Evolutionary conservation across 2,797 vertebrate species (phyloP).

Genomic region (Macropus fuliginosus): DNA sequence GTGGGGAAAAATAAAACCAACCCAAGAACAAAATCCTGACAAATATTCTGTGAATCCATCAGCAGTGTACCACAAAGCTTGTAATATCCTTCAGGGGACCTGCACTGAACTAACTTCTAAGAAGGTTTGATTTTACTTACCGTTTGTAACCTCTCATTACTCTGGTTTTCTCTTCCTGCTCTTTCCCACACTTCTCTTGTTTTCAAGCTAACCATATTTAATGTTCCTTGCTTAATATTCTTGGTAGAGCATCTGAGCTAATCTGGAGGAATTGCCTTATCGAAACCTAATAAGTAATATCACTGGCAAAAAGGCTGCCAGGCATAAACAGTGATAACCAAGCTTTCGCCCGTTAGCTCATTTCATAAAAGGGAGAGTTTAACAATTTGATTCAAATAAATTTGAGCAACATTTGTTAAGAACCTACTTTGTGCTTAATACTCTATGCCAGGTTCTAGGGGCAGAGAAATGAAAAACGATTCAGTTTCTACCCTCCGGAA

Average conservation of each 20-base stretch:
- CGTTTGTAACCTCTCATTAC: constrained; percentile 40
- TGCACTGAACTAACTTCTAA: constrained; percentile 58
- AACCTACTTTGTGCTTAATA: not conserved
- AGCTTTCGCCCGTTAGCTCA: not conserved
- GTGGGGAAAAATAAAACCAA: not conserved
- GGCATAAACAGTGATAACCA: not conserved
- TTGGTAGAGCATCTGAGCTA: constrained; percentile 11
- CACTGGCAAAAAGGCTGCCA: not conserved
- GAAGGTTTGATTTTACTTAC: constrained; percentile 65
- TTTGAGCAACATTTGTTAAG: not conserved
- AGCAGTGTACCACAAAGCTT: constrained; percentile 27
- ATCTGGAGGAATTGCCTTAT: constrained; percentile 12
- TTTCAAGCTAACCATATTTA: constrained; percentile 54
- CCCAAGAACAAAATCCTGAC: not conserved
- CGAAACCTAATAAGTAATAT: not conserved
- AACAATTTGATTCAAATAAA: not conserved
- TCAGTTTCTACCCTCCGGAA: not conserved
- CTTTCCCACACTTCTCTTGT: not conserved
- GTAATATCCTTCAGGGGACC: constrained; percentile 48
- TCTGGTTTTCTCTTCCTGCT: constrained; percentile 15
- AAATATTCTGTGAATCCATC: not conserved
- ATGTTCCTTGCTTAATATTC: constrained; percentile 21
- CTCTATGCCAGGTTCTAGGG: not conserved
- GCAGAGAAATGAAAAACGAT: not conserved
- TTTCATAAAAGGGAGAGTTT: not conserved